phyloP scores from a whole-genome alignment of 2,113 vertebrate species.

The Panthera tigris region DNA sequence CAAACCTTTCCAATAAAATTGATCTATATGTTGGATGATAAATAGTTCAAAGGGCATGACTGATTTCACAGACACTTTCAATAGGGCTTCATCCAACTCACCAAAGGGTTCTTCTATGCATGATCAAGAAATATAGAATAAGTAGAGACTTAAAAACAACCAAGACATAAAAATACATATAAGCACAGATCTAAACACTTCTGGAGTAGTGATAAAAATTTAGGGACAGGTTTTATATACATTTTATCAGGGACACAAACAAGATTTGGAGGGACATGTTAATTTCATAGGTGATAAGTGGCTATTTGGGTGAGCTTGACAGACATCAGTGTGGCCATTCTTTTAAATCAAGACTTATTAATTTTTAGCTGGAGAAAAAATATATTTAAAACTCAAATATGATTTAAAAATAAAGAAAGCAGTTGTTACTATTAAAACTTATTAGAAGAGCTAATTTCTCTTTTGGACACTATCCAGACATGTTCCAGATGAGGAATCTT shows the following conservation, averaged over 20 bases:
- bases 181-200: neutral
- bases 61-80: neutral
- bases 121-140: neutral
- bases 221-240: neutral
- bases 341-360: neutral
- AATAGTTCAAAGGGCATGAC: neutral
- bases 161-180: neutral
- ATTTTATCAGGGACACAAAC: neutral
- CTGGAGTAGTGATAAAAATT: neutral
- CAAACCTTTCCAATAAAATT: neutral
- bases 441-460: neutral
- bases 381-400: constrained; percentile 13
- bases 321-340: neutral
- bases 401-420: neutral
- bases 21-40: neutral
- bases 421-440: neutral
- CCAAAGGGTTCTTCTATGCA: neutral
- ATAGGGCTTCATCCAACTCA: neutral
- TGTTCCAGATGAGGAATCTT: constrained; percentile 37
- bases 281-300: neutral
- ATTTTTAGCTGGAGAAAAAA: neutral
- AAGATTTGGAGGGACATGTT: neutral
- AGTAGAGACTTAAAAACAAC: neutral
- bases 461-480: neutral
- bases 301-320: neutral